phyloP scores from a whole-genome alignment of 2,797 vertebrate species.

The Schizopygopsis malacanthus region DNA sequence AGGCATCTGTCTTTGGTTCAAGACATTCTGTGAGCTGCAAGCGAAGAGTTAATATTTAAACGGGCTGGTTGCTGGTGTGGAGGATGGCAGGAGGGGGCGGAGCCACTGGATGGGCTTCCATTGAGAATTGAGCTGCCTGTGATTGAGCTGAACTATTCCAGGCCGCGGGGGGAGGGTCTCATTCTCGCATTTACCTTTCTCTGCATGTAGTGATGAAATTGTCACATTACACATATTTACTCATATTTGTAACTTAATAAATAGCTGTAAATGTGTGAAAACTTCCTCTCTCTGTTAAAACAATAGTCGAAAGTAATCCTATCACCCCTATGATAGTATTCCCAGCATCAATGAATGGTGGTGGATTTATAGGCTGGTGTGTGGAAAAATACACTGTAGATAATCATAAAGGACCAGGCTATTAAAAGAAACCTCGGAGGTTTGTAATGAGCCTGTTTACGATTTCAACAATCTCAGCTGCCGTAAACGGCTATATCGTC shows the following conservation, averaged over 20 bases:
- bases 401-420: constrained; percentile 39
- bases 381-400: constrained; percentile 13
- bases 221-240: background rate
- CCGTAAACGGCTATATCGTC: constrained; percentile 29
- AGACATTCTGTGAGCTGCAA: constrained; percentile 6
- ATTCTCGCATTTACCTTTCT: background rate
- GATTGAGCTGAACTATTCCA: constrained; percentile 61
- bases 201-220: background rate
- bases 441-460: constrained; percentile 47
- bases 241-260: background rate
- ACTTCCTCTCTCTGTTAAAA: background rate
- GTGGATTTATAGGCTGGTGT: constrained; percentile 16
- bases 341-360: constrained; percentile 8
- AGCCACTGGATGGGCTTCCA: constrained; percentile 45
- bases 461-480: constrained; percentile 43
- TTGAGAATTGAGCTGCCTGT: constrained; percentile 65
- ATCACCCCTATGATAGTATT: constrained; percentile 4
- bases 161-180: constrained; percentile 12
- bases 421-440: constrained; percentile 51
- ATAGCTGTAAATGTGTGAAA: background rate
- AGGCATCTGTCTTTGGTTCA: background rate
- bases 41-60: constrained; percentile 63
- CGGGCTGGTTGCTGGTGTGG: constrained; percentile 31
- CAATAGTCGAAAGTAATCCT: background rate
- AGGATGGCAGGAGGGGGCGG: constrained; percentile 28